Evolutionary conservation across 2,888 invertebrate genomes (phyloP).

Genomic region (Ditula angustiorana): DNA sequence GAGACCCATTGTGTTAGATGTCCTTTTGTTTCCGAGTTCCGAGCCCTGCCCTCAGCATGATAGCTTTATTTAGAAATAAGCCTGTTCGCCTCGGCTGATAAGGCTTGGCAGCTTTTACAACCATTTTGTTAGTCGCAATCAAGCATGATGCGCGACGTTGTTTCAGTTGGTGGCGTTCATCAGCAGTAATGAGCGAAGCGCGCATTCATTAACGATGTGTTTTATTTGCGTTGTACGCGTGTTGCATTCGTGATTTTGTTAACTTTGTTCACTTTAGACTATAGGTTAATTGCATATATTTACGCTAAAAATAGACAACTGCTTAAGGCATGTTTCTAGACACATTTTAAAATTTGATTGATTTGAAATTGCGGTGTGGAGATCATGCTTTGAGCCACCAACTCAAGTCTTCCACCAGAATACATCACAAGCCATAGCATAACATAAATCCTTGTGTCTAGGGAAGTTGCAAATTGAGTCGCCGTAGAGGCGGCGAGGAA

Average conservation of each 20-base stretch:
- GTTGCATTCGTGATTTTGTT: neutral
- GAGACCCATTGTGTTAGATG: constrained; percentile 22
- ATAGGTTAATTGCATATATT: no score
- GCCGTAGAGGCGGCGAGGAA: constrained; percentile 42
- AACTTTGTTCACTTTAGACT: neutral
- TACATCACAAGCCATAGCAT: constrained; percentile 2
- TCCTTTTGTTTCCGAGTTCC: constrained; percentile 19
- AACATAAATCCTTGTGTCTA: constrained; percentile 50
- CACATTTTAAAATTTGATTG: no score
- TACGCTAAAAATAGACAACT: no score
- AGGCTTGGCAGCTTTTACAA: constrained; percentile 5
- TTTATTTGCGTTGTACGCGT: neutral
- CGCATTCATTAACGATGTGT: neutral
- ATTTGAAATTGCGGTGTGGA: no score
- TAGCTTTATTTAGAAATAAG: constrained; percentile 21
- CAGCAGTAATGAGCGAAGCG: neutral
- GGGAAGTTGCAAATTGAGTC: constrained; percentile 57
- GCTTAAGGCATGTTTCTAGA: no score
- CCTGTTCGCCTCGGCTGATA: constrained; percentile 9
- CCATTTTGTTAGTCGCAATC: constrained; percentile 3
- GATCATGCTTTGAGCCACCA: no score
- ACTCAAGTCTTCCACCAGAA: no score
- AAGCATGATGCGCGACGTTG: neutral
- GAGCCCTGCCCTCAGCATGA: constrained; percentile 15
- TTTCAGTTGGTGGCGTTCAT: neutral